Base-by-base conservation (phyloP, 1,140 invertebrate genomes). In the Pseudomyrmex cubaensis region DNA sequence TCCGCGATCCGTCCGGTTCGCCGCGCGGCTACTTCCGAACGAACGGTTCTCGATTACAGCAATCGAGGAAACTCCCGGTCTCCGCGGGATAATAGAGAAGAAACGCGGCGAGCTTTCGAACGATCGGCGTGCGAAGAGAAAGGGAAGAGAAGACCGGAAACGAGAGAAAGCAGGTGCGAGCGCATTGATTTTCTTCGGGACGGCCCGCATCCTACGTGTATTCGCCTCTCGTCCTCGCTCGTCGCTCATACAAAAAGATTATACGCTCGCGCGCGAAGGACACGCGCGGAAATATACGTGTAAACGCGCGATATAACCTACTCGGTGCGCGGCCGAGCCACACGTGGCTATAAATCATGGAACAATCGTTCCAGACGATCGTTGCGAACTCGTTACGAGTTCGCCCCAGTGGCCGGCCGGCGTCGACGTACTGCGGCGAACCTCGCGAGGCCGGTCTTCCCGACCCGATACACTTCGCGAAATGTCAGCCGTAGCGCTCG, bases 311-410 rank as follows among this genome's bases (percentile, higher is more conserved):
- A 64, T 82, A 85, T 67, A 46, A 35, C 35, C 35, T 35, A 35
- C 46, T 84, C 73, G 46, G 67, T 56, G 52, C 66, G 35, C 22
- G 44, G 44, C 35, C 82, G 82, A 77, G 75, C 70, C 64, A 76
- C 70, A 35, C 57, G 80, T 74, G 17, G 83, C 84, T 85, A 88
- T 90, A 88, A 89, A 88, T 90, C 86, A 85, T 80, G 70, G 76
- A 83, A 90, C 89, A 89, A 89, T 89, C 86, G 85, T 90, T 84
- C 50, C 88, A 56, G 62, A 67, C 78, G 85, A 89, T 89, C 88
- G 84, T 87, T 88, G 64, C 59, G 62, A 83, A 50, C 44, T 56
- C 59, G 62, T 59, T 62, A 62, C 44, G 63, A 83, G 84, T 87
- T 82, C 83, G 74, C 86, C 83, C 75, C 64, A 61, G 64, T 67